A percentile compares a stretch with the other conserved stretches of the same genome.
phyloP scores from a whole-genome alignment of 2,113 vertebrate species.

The Nettapus auritus region DNA sequence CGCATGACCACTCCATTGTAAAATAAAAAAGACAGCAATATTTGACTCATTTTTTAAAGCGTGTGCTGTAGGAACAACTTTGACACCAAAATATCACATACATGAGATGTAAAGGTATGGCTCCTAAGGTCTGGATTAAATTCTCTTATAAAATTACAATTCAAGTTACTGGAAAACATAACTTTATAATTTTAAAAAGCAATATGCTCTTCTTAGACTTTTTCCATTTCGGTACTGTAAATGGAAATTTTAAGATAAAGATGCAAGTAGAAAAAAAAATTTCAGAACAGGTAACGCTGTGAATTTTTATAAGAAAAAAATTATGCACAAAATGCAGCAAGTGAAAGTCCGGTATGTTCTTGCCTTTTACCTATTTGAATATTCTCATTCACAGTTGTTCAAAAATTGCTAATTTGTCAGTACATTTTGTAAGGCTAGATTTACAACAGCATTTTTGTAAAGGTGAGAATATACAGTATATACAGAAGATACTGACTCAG shows the following conservation, averaged over 20 bases:
- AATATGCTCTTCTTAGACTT: conserved; percentile 77
- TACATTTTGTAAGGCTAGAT: conserved; percentile 38
- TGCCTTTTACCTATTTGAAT: conserved; percentile 1
- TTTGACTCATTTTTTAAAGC: background rate
- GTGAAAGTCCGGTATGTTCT: conserved; percentile 56
- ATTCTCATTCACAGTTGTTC: conserved; percentile 65
- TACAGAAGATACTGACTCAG: conserved; percentile 21
- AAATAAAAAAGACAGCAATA: conserved; percentile 25
- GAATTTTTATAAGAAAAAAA: conserved; percentile 75
- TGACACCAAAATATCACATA: conserved; percentile 11
- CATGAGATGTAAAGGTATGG: conserved; percentile 64
- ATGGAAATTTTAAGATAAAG: conserved; percentile 79
- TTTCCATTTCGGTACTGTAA: conserved; percentile 75
- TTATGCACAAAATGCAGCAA: conserved; percentile 79
- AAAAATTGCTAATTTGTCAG: conserved; percentile 51
- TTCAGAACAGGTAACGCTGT: conserved; percentile 68
- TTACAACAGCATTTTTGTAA: conserved; percentile 24
- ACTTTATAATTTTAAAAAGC: conserved; percentile 79
- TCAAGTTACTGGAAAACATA: conserved; percentile 79
- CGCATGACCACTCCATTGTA: background rate
- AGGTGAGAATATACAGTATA: conserved; percentile 57
- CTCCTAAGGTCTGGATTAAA: conserved; percentile 66
- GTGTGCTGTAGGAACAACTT: conserved; percentile 21
- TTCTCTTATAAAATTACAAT: conserved; percentile 72
- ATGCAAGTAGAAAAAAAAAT: conserved; percentile 66